Evolutionary conservation across 2,113 vertebrate species (phyloP), one percentile per base, ranked within the genome.

Genomic region (Serilophus lunatus): DNA sequence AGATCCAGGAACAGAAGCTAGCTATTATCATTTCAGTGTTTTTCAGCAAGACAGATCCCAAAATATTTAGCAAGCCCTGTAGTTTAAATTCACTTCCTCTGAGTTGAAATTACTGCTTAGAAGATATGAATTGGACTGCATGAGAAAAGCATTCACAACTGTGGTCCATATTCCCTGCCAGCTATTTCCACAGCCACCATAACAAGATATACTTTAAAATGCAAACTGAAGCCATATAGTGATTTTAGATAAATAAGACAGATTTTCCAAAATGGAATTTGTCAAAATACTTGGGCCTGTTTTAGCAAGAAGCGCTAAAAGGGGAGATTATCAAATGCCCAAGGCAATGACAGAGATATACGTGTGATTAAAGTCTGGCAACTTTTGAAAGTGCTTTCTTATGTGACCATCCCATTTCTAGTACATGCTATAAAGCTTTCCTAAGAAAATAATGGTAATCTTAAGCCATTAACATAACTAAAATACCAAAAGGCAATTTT

Each of bases 201-300:
- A 8, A 44, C 16, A 82, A 80, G 7, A 26, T 18, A 15, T 5
- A 49, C 18, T 70, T 77, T 23, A 36, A 71, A 35, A 69, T 83
- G 84, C 36, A 72, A 93, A n/a, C 26, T 81, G 66, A 86, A 86
- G 76, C n/a, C 75, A 25, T 74, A 56, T 61, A 18, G 9, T 68
- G 7, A 82, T n/a, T 90, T 91, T 5, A 10, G 61, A 16, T 45
- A 83, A 87, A 79, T 85, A 71, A 74, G 60, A 82, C 40, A 61
- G n/a, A 93, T 90, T 90, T 94, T 80, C 53, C 59, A 86, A 95
- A 95, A 59, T 54, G 12, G 26, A 69, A 92, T 91, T 88, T 95
- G 28, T 78, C 12, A 22, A 33, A 54, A 81, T 71, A 88, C 5
- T 23, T 45, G 42, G 56, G 63, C 38, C 65, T 87, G 17, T 26